A percentile compares a stretch with the other conserved stretches of the same genome.
These are phyloP conservation scores for Incurvaria masculella DNA, from an alignment of 2,888 invertebrate genomes.

Conservation along the genomic window DNA sequence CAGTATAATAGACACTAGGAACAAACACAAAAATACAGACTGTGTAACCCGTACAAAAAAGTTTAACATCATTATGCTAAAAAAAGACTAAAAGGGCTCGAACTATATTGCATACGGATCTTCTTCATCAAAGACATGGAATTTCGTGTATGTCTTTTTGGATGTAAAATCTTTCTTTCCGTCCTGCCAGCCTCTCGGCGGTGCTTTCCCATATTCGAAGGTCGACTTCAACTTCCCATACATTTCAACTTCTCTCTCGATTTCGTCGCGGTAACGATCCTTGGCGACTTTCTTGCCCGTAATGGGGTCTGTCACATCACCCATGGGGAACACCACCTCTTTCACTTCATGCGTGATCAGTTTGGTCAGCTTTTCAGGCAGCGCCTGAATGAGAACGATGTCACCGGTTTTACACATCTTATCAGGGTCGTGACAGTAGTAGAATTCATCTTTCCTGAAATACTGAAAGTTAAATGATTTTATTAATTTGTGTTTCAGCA, in stretches of 20 bases:
- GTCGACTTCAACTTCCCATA: slow-evolving; percentile 66
- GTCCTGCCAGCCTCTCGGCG: slow-evolving; percentile 77
- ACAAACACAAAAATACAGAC: too few species aligned
- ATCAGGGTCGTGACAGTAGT: slow-evolving; percentile 76
- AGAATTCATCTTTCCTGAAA: slow-evolving; percentile 68
- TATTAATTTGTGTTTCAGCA: too few species aligned
- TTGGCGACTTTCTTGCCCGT: slow-evolving; percentile 76
- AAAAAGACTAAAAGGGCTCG: not conserved
- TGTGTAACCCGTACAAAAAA: too few species aligned
- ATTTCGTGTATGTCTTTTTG: slow-evolving; percentile 72
- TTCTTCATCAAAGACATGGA: slow-evolving; percentile 72
- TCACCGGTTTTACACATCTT: slow-evolving; percentile 79
- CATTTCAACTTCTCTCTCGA: slow-evolving; percentile 62
- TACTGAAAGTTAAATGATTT: slow-evolving; percentile 64
- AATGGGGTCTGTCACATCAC: slow-evolving; percentile 84
- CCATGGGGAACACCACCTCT: slow-evolving; percentile 75
- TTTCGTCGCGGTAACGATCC: slow-evolving; percentile 70
- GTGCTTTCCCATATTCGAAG: slow-evolving; percentile 76
- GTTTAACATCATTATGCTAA: too few species aligned
- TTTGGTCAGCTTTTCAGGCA: slow-evolving; percentile 70
- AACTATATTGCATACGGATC: slow-evolving; percentile 67
- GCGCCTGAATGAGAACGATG: slow-evolving; percentile 71
- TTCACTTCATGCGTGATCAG: slow-evolving; percentile 77
- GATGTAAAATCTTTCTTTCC: slow-evolving; percentile 80
- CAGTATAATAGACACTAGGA: too few species aligned